Conservation (phyloP, 2,888 invertebrate genomes). For the Norana najaformis region DNA sequence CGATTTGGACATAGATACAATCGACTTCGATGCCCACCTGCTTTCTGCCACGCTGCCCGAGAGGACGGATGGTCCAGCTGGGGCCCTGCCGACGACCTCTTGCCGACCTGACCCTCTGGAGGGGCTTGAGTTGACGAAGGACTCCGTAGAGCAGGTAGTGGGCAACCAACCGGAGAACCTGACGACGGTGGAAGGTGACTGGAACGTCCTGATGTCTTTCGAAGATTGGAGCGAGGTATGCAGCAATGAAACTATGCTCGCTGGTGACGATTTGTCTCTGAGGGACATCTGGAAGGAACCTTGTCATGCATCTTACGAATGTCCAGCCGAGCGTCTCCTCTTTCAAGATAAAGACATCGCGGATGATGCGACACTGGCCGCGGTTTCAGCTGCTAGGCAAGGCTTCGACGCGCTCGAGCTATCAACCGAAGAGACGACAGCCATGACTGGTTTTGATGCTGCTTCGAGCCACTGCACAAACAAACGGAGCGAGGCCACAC, state of each 20-base stretch:
- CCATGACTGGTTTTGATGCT: not conserved
- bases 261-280: not conserved
- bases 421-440: not conserved
- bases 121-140: not conserved
- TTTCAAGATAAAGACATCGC: not conserved
- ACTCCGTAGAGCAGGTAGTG: not conserved
- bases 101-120: not conserved
- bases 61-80: not conserved
- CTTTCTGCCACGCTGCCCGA: not conserved
- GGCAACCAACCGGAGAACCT: not conserved
- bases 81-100: not conserved
- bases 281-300: not conserved
- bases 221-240: not conserved
- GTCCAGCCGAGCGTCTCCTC: not conserved
- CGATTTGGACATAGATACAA: not conserved
- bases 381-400: not conserved
- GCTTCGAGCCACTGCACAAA: not conserved
- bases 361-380: not conserved
- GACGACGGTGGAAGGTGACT: not conserved
- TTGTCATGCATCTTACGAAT: too few relatives aligned
- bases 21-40: not conserved
- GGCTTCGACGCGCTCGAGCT: not conserved
- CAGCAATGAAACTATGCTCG: not conserved
- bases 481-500: not conserved
- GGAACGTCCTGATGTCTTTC: not conserved